These are phyloP conservation scores for Nylanderia fulva DNA, from an alignment of 1,140 invertebrate genomes.

Conservation along the genomic window DNA sequence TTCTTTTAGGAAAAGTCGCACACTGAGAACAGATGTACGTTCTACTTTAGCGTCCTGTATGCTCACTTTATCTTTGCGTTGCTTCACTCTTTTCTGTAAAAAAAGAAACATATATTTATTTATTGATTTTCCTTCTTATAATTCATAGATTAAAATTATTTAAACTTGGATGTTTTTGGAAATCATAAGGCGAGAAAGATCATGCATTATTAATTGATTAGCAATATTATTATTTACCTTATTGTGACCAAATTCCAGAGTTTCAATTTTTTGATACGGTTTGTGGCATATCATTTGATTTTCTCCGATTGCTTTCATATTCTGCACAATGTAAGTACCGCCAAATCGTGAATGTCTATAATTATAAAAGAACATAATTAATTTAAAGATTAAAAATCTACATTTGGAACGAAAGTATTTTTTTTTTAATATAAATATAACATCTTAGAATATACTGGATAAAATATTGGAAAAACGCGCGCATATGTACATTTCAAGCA, in stretches of 20 bases:
- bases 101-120: conserved; percentile 54
- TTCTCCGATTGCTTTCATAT: conserved; percentile 97
- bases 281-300: conserved; percentile 94
- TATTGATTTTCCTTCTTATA: background rate
- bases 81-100: conserved; percentile 88
- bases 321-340: conserved; percentile 96
- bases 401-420: background rate
- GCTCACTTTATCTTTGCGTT: conserved; percentile 89
- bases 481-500: background rate
- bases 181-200: background rate
- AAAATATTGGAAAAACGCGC: background rate
- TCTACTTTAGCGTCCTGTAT: conserved; percentile 86
- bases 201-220: background rate
- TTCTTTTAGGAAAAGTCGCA: conserved; percentile 95
- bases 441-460: background rate
- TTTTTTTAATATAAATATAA: background rate
- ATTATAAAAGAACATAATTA: conserved; percentile 4
- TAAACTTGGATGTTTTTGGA: background rate
- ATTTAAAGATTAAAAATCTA: background rate
- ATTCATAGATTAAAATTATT: background rate
- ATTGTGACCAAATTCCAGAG: conserved; percentile 91
- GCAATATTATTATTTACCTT: conserved; percentile 87
- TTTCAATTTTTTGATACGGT: conserved; percentile 91
- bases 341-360: conserved; percentile 95
- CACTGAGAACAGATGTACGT: conserved; percentile 92